Base-by-base conservation (phyloP, 2,888 invertebrate genomes). In the Blera fallax region DNA sequence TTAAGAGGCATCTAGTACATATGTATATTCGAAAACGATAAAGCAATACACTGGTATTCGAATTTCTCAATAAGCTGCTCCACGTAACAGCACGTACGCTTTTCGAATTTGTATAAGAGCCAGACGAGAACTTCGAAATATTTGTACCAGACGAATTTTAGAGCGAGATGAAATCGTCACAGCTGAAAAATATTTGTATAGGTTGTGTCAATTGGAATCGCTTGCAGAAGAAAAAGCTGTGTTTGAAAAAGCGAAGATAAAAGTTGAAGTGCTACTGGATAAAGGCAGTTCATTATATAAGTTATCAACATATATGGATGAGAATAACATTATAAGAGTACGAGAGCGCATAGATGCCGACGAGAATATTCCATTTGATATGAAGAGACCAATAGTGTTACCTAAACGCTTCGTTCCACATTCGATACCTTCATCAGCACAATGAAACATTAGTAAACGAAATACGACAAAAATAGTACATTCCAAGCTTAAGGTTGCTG, bases 271-370 rank as follows among this genome's bases (percentile, higher is more conserved):
- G 21, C 11, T n/a, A 8, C 11, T 65, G 4, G 65, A 14, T 24
- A 48, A 34, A 50, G 8, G 50, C 24, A 52, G 48, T 37, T 14
- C 24, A 10, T 27, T 34, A 6, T 29, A 56, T 16, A 87, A 87
- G n/a, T 37, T 34, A 3, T 76, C 69, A 0, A 64, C 74, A 8
- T 73, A 67, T 58, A 27, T 72, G 18, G 87, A 87, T 21, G 69
- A 79, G n/a, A 24, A 78, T 4, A 58, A 48, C 8, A 37, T 77
- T 7, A 27, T 78, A 72, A 52, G 74, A 8, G 18, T 74, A 29
- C 70, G 29, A 65, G 76, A 77, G 8, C 74, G 70, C 5, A 85
- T 80, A 14, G 87, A 78, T 10, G 80, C 72, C 34, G 58, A 52
- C 11, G 11, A 29, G 6, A 70, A 64, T 18, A 60, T 65, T 4